Conservation (phyloP, 2,888 invertebrate species). For the Timema podura region DNA sequence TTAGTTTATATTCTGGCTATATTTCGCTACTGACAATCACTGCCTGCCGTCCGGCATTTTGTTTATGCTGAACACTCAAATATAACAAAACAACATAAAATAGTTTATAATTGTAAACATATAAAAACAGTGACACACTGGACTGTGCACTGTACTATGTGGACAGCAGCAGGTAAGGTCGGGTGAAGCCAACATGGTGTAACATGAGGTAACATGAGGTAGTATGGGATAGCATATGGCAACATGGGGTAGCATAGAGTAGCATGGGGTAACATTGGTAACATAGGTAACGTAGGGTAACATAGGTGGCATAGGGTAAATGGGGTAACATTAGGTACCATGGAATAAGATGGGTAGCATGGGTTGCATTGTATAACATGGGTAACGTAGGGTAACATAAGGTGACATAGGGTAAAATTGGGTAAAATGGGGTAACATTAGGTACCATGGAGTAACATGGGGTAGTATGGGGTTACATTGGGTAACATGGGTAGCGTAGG, state of each 20-base stretch:
- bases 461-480: neutral
- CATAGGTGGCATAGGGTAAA: no score
- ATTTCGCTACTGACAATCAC: no score
- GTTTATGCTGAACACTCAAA: no score
- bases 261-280: neutral
- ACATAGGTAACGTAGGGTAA: no score
- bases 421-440: no score
- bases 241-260: neutral
- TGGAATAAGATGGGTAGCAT: neutral
- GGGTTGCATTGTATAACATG: no score
- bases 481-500: neutral
- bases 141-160: no score
- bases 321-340: neutral
- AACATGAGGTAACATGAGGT: neutral
- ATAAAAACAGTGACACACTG: no score
- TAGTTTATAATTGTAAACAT: no score
- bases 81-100: no score
- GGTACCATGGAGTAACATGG: neutral
- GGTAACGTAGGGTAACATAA: neutral
- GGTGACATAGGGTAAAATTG: neutral
- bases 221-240: neutral
- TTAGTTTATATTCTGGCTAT: no score
- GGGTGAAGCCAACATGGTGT: neutral
- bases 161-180: neutral
- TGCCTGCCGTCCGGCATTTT: no score